Evolutionary conservation across 2,113 vertebrate genomes (phyloP), one percentile per base, ranked within the genome.

Genomic region (Ibidorhyncha struthersii): DNA sequence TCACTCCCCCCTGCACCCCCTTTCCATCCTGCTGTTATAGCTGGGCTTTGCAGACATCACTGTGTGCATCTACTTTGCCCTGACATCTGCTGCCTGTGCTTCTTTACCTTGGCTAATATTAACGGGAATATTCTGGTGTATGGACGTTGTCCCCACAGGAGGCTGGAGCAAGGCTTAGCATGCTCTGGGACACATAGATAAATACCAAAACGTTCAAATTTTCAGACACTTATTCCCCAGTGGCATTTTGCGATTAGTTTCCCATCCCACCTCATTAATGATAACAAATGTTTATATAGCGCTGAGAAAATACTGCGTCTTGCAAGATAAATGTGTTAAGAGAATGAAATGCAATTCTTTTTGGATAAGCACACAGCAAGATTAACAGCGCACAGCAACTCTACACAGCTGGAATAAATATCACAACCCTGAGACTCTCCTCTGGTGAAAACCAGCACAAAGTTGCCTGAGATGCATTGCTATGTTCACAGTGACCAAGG

Each of bases 21-120:
- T 12, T 36, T 9, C 59, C 89, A 7, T 1, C 40, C 19, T 8
- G 26, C 80, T 38, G 10, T 14, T 4, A 2, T 1, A 23, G 32
- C 32, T 5, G 12, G 20, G 38, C 53, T 85, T 21, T 25, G 70
- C 55, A 52, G 80, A 10, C 32, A 29, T 20, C 59, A 0, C 82
- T 14, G 14, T 2, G 16, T 21, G 29, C 43, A 1, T 25, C 74
- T 4, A 1, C 76, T 45, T 23, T 23, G 61, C 49, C 5, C 49
- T 5, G 0, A 6, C 20, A 4, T 41, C 45, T 45, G 18, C 88
- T 61, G 66, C 67, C 1, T 1, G 13, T 18, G n/a, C 52, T 47
- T 7, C 76, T n/a, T 58, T 29, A 8, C 45, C 13, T 1, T 6
- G 17, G 2, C 4, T 14, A 2, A 0, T 1, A 17, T 3, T 2